Percentiles rank a stretch among this genome's conserved stretches.
Conservation (phyloP, 2,797 vertebrate species). For the Gymnocypris eckloni region DNA sequence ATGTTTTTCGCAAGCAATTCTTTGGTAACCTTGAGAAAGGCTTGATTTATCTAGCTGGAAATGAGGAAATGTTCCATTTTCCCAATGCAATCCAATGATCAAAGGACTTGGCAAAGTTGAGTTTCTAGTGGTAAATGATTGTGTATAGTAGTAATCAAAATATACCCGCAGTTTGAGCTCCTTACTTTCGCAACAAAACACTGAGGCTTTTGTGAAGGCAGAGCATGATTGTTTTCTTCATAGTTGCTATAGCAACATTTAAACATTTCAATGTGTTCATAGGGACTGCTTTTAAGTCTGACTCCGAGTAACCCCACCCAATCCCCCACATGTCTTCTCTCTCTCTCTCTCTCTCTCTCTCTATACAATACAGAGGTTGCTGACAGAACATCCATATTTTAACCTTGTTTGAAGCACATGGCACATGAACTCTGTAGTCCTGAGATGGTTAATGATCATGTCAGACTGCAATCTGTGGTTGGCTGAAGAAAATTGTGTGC, state of each 20-base stretch:
- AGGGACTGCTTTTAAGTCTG: slow-evolving; percentile 72
- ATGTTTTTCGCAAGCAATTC: neutral
- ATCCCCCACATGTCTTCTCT: slow-evolving; percentile 39
- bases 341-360: neutral
- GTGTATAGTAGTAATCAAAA: slow-evolving; percentile 56
- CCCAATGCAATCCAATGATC: slow-evolving; percentile 36
- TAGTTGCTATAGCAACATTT: slow-evolving; percentile 74
- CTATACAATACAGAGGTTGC: neutral
- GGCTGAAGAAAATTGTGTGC: neutral
- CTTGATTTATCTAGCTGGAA: slow-evolving; percentile 29
- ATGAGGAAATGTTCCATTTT: slow-evolving; percentile 42
- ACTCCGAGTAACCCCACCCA: slow-evolving; percentile 76
- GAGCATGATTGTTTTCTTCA: slow-evolving; percentile 71
- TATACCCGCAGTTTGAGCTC: slow-evolving; percentile 37
- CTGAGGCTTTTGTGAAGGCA: slow-evolving; percentile 51
- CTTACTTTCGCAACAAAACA: slow-evolving; percentile 45
- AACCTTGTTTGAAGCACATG: neutral
- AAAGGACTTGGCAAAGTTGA: slow-evolving; percentile 63
- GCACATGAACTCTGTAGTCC: neutral
- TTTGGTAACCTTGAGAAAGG: neutral
- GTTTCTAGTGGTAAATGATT: slow-evolving; percentile 65
- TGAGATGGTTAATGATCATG: neutral
- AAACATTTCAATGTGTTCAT: slow-evolving; percentile 79
- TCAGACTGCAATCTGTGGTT: slow-evolving; percentile 10
- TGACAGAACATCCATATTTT: slow-evolving; percentile 8